Conservation (phyloP, 2,888 invertebrate genomes). For the Acanthopleura granulata region DNA sequence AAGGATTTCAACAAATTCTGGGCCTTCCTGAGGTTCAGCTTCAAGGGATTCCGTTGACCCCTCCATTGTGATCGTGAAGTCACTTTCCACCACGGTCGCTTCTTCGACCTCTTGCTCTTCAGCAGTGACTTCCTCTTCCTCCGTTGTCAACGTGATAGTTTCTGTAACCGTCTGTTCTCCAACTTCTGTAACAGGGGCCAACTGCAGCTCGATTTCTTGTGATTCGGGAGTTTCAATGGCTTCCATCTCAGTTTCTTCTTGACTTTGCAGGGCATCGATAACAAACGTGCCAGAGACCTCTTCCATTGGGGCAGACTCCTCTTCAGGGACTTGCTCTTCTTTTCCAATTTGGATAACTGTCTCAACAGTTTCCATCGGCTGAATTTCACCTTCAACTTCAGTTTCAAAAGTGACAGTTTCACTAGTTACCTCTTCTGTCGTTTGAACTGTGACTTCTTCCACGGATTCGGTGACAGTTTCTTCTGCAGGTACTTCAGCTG, state of each 20-base stretch:
- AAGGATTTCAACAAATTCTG: constrained; percentile 61
- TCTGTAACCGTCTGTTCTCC: constrained; percentile 17
- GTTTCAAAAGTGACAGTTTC: constrained; percentile 13
- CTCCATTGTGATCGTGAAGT: constrained; percentile 14
- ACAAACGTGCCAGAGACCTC: background rate
- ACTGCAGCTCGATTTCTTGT: constrained; percentile 35
- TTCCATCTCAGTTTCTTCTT: background rate
- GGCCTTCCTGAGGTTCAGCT: constrained; percentile 52
- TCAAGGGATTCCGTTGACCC: constrained; percentile 35
- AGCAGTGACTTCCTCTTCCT: background rate
- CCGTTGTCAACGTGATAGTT: constrained; percentile 18
- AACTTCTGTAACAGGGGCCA: constrained; percentile 2
- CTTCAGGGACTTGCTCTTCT: background rate
- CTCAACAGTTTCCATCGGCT: constrained; percentile 12
- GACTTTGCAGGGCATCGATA: background rate
- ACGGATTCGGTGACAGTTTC: constrained; percentile 44
- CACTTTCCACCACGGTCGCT: background rate
- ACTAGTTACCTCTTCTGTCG: background rate
- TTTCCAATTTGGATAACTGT: background rate
- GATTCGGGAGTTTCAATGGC: constrained; percentile 24
- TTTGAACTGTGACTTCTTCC: constrained; percentile 26
- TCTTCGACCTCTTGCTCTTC: background rate
- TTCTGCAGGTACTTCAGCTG: constrained; percentile 36
- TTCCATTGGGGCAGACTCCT: constrained; percentile 1
- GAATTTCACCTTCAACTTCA: background rate